Percentiles rank a stretch among this genome's conserved stretches.
phyloP scores from a whole-genome alignment of 23 tunicate species.

The Ascidia mentula region DNA sequence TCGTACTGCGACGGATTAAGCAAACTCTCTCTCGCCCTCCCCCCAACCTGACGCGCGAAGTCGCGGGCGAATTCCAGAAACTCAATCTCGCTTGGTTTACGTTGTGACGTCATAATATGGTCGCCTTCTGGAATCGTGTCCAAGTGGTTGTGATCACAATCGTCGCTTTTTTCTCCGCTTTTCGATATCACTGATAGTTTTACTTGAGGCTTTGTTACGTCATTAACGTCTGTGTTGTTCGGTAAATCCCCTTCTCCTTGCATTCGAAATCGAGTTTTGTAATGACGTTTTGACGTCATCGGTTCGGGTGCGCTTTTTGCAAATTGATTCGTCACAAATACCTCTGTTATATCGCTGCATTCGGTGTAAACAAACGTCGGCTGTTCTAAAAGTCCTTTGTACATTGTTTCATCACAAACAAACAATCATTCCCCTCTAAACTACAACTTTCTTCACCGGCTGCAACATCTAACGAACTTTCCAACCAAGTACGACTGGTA shows the following conservation, averaged over 20 bases:
- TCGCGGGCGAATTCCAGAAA: conserved; percentile 60
- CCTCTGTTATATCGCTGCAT: conserved; percentile 66
- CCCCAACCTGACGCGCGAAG: conserved; percentile 38
- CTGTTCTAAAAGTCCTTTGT: conserved; percentile 56
- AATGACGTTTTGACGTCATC: not conserved
- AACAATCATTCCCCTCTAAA: no score
- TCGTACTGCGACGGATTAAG: conserved; percentile 70
- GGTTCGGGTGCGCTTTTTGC: not conserved
- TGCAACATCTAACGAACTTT: not conserved
- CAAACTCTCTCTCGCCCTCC: conserved; percentile 34
- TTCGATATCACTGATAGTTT: not conserved
- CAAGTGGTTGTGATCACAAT: not conserved
- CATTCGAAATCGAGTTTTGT: conserved; percentile 15
- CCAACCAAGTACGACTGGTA: not conserved
- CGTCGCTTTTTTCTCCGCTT: not conserved
- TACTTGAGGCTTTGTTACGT: not conserved
- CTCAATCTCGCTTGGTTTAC: conserved; percentile 29
- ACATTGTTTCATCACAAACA: conserved; percentile 27
- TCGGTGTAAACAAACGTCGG: conserved; percentile 60
- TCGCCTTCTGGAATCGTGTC: conserved; percentile 4
- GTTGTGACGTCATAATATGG: conserved; percentile 4
- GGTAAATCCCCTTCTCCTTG: not conserved
- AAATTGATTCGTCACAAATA: conserved; percentile 26
- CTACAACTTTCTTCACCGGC: not conserved
- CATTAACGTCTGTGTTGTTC: not conserved